Evolutionary conservation across 2,113 vertebrate genomes (phyloP), one percentile per base, ranked within the genome.

Genomic region (Colistium nudipinnis): DNA sequence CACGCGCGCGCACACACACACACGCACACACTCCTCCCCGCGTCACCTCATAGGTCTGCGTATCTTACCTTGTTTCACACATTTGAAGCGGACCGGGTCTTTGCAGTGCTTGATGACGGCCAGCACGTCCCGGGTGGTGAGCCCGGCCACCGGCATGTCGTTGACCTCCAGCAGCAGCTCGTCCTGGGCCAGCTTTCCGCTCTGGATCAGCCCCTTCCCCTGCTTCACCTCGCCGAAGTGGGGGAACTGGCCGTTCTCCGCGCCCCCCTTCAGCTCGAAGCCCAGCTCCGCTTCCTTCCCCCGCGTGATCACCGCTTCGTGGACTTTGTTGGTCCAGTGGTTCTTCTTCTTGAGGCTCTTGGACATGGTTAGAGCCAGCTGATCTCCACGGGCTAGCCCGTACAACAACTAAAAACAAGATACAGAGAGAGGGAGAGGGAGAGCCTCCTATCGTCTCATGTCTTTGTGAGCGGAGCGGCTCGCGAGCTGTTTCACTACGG

Each of bases 271-370:
- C 88, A 98, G 92, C 87, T 98, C 97, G 89, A 99, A 98, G 84
- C 96, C 96, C 89, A 99, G 93, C 89, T 98, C 96, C 66, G 95
- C 96, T 80, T 99, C 97, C 88, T 94, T 93, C 83, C 94, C 95
- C 80, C 96, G 93, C 83, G 89, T 93, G 66, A 98, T 90, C 89
- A 96, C 95, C 75, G 95, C 95, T 93, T 99, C 97, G 86, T 98
- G 97, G 95, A 98, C 97, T 94, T 97, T 97, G 94, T 95, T 98
- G 78, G 96, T 99, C 97, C 97, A 99, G 94, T 99, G 97, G 93
- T 95, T 97, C 90, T 98, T 98, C 94, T 98, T 99, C 92, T 98
- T 98, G 92, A 97, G 94, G 93, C 94, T 97, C 91, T 98, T 99
- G 93, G 97, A 98, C 97, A 98, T 98, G 89, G 95, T 95, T 93